A percentile compares a stretch with the other conserved stretches of the same genome.
Conservation (phyloP, 2,113 vertebrate species). For the Pelecanus crispus region DNA sequence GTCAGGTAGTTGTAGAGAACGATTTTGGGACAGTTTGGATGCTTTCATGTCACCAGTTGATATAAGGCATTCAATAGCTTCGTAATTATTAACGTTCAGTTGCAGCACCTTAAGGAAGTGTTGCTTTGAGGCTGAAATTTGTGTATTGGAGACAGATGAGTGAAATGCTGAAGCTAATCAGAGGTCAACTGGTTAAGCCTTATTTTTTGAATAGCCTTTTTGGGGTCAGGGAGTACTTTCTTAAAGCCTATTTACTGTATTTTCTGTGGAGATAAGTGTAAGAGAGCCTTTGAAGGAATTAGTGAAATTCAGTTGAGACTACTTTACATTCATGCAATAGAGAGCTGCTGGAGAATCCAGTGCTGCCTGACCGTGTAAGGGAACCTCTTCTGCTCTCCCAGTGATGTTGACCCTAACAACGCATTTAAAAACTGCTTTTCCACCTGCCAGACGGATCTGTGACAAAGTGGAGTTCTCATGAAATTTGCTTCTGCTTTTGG, state of each 20-base stretch:
- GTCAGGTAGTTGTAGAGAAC: no score
- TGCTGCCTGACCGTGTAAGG: background rate
- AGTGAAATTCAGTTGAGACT: background rate
- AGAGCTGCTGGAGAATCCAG: background rate
- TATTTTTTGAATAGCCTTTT: background rate
- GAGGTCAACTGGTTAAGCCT: background rate
- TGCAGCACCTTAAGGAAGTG: background rate
- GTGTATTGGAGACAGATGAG: background rate
- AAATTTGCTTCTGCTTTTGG: background rate
- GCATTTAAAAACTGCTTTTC: background rate
- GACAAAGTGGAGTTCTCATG: rapidly evolving
- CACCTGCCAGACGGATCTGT: background rate
- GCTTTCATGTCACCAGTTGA: background rate
- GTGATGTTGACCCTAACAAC: rapidly evolving
- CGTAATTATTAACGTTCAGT: background rate
- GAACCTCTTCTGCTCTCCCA: background rate
- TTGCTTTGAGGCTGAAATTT: background rate
- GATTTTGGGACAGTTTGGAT: background rate
- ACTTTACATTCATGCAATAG: background rate
- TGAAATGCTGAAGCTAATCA: background rate
- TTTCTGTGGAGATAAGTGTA: background rate
- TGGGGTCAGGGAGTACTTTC: background rate
- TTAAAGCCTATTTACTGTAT: background rate
- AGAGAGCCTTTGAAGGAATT: conserved; percentile 40
- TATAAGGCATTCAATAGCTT: background rate